phyloP scores from a whole-genome alignment of 2,888 invertebrate species.

The Minunthozetes semirufus region DNA sequence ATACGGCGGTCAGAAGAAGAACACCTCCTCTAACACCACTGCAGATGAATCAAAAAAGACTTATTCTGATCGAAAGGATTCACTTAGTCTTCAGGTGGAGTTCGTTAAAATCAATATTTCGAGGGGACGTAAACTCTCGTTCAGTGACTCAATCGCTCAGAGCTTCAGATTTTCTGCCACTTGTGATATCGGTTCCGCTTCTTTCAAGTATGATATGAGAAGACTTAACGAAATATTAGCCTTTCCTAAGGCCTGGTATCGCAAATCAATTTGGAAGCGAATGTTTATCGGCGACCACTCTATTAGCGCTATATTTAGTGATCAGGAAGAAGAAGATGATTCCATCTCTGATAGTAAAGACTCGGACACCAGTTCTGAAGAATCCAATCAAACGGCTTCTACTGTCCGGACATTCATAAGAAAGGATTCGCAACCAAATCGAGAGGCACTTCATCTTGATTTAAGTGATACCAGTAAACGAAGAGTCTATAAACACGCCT shows the following conservation, averaged over 20 bases:
- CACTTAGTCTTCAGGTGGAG: conserved; percentile 89
- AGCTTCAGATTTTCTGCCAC: conserved; percentile 59
- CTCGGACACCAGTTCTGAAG: conserved; percentile 17
- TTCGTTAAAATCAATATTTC: conserved; percentile 94
- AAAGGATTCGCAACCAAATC: not conserved
- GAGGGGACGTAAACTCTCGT: conserved; percentile 77
- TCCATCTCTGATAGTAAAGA: not conserved
- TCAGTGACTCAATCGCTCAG: conserved; percentile 46
- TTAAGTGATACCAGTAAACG: not conserved
- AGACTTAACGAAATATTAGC: conserved; percentile 91
- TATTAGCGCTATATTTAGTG: conserved; percentile 35
- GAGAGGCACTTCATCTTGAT: conserved; percentile 29
- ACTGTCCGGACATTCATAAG: not conserved
- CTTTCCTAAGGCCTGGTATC: conserved; percentile 98
- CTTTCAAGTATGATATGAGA: conserved; percentile 98
- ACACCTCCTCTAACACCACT: not conserved
- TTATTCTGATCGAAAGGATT: conserved; percentile 73
- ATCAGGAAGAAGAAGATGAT: conserved; percentile 29
- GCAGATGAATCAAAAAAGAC: not conserved
- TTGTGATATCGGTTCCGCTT: conserved; percentile 88
- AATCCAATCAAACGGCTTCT: conserved; percentile 1
- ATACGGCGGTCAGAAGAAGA: conserved; percentile 76
- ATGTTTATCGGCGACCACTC: conserved; percentile 87
- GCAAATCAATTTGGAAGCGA: conserved; percentile 81
- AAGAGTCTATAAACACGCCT: not conserved